phyloP scores from a whole-genome alignment of 2,888 invertebrate species.

The Nomada flava region DNA sequence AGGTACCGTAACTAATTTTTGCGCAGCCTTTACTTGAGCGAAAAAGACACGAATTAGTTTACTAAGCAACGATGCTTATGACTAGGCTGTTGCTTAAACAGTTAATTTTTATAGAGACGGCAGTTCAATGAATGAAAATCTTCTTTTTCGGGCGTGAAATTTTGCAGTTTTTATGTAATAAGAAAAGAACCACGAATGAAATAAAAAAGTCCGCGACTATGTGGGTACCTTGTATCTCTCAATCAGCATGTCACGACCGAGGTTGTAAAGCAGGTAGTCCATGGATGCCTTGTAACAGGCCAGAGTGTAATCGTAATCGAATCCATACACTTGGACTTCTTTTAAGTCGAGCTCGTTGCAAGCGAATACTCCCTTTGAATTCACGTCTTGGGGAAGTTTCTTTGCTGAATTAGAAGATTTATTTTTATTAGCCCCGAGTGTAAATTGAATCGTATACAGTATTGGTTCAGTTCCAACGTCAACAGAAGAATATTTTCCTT shows the following conservation, averaged over 20 bases:
- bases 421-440: not conserved
- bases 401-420: slow-evolving; percentile 87
- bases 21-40: too few species aligned
- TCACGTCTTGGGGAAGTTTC: slow-evolving; percentile 94
- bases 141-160: too few species aligned
- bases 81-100: too few species aligned
- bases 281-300: slow-evolving; percentile 97
- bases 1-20: too few species aligned
- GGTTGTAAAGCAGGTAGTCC: slow-evolving; percentile 95
- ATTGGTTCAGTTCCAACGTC: too few species aligned
- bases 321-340: slow-evolving; percentile 97
- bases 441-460: too few species aligned
- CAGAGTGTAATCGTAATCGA: slow-evolving; percentile 99
- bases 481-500: too few species aligned
- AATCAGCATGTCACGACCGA: slow-evolving; percentile 94
- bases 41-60: too few species aligned
- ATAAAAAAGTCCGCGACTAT: not conserved
- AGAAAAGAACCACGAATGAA: not conserved
- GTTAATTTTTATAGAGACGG: too few species aligned
- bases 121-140: too few species aligned
- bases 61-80: too few species aligned
- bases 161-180: not conserved
- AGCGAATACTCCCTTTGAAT: slow-evolving; percentile 95
- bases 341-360: slow-evolving; percentile 97
- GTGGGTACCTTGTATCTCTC: slow-evolving; percentile 92